Base-by-base conservation (phyloP, 2,888 invertebrate genomes). In the Drosophila pegasa region DNA sequence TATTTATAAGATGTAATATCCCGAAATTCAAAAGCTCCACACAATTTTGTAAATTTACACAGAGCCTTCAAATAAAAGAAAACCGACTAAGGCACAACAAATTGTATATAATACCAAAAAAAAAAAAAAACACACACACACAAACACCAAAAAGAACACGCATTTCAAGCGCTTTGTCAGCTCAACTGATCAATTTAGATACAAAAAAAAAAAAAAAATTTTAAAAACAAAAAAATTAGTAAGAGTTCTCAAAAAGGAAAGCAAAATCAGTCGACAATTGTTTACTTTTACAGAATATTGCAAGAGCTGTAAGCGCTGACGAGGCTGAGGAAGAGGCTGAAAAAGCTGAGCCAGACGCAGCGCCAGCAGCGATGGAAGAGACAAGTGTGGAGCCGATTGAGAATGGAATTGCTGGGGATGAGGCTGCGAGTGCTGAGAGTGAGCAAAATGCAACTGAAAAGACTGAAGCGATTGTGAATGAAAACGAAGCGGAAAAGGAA, bases 201-300 rank as follows among this genome's bases (percentile, higher is more conserved):
- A 50, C 7, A 50, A 35, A 50, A 0, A 50, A 7, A 66, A 38
- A 33, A 58, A 56, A 56, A 52, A 68, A 16, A 35, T 62, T 67
- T 62, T 16, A 18, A 8, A 22, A 20, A 3, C 4, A 14, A 47
- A 35, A 29, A 35, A 61, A 35, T 52, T 57, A 29, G 47, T 59
- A 56, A 58, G 63, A 67, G 60, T 69, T 76, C 76, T 68, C 63
- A 81, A 82, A 81, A 82, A 74, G 83, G 89, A 88, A 87, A 89
- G 84, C 89, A 91, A 91, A 91, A 91, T 92, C 91, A 91, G 92
- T 92, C 92, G 92, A 91, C 92, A 92, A 92, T 92, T 92, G 91
- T 92, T 92, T 92, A 91, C 92, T 92, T 92, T 92, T 92, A 87
- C 92, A 92, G 92, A 92, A 90, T 88, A 90, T 88, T 89, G 82